Percentiles rank a stretch among this genome's conserved stretches.
Evolutionary conservation across 1,140 invertebrate species (phyloP).

Genomic region (Cephus cinctus): DNA sequence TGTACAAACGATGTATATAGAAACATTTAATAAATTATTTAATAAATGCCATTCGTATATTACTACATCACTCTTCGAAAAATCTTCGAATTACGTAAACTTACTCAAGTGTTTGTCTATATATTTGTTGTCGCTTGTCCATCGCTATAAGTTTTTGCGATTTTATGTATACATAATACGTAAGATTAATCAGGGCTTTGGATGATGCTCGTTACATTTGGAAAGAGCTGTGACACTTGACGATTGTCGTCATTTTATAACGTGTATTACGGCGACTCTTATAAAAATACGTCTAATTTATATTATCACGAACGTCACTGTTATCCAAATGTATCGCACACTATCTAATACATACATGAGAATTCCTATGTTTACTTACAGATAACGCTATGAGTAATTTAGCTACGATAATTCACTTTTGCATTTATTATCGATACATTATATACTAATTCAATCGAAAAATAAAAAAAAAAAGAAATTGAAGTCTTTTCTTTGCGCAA

Average conservation of each 20-base stretch:
- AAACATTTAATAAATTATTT: slow-evolving; percentile 36
- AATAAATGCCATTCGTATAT: slow-evolving; percentile 32
- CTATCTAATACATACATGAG: no score
- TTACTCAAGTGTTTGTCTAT: slow-evolving; percentile 13
- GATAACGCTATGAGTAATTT: background rate
- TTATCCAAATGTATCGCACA: slow-evolving; percentile 23
- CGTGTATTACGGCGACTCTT: no score
- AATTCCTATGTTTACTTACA: no score
- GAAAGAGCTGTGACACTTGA: no score
- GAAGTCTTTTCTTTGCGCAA: slow-evolving; percentile 31
- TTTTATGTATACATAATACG: slow-evolving; percentile 20
- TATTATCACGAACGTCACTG: slow-evolving; percentile 23
- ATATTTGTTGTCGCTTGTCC: slow-evolving; percentile 21
- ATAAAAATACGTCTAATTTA: slow-evolving; percentile 25
- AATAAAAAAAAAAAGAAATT: slow-evolving; percentile 31
- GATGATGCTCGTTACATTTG: no score
- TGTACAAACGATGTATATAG: slow-evolving; percentile 29
- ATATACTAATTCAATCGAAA: slow-evolving; percentile 35
- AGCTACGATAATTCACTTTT: slow-evolving; percentile 15
- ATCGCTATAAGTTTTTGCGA: slow-evolving; percentile 12
- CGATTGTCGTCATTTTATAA: no score
- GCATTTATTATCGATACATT: slow-evolving; percentile 22
- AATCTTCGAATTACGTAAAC: slow-evolving; percentile 17
- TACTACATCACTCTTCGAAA: slow-evolving; percentile 21
- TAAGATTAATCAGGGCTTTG: no score